These are phyloP conservation scores for Actinernus sp. DNA, from an alignment of 92 coral and sea anemone species.

Conservation along the genomic window DNA sequence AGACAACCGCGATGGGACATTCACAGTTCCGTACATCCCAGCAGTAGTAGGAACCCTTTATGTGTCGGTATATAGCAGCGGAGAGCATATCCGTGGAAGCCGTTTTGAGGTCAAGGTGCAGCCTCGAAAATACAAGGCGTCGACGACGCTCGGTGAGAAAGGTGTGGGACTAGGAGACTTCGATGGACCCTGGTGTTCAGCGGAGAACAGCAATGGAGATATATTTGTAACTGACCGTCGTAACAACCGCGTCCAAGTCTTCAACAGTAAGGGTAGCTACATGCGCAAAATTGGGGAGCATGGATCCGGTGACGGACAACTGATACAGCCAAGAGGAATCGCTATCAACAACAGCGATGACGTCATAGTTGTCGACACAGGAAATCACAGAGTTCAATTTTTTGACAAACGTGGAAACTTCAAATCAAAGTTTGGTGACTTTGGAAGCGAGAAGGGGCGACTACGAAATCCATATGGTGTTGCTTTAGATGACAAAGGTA, in stretches of 20 bases:
- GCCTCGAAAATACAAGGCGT: conserved; percentile 14
- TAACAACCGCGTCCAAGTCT: conserved; percentile 26
- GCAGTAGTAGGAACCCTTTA: neutral
- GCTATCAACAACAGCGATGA: conserved; percentile 13
- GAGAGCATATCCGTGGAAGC: conserved; percentile 17
- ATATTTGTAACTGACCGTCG: conserved; percentile 30
- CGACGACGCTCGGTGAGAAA: conserved; percentile 8
- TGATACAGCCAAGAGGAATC: conserved; percentile 17
- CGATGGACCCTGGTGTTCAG: conserved; percentile 33
- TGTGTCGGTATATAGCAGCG: conserved; percentile 10
- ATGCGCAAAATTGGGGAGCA: conserved; percentile 15
- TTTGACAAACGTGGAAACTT: conserved; percentile 21
- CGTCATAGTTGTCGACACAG: conserved; percentile 19
- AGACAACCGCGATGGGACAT: conserved; percentile 31
- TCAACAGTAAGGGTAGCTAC: conserved; percentile 8
- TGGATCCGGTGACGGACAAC: conserved; percentile 22
- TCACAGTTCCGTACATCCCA: conserved; percentile 16
- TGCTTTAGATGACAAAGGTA: conserved; percentile 39
- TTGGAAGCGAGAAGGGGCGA: conserved; percentile 5
- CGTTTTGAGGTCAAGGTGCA: conserved; percentile 18
- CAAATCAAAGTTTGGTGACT: conserved; percentile 16
- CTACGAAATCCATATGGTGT: conserved; percentile 63
- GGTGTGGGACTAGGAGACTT: conserved; percentile 23
- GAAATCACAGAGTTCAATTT: conserved; percentile 39
- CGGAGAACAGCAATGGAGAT: conserved; percentile 35